A percentile compares a stretch with the other conserved stretches of the same genome.
phyloP scores from a whole-genome alignment of 2,888 invertebrate genomes.

The Melinopterus prodromus region DNA sequence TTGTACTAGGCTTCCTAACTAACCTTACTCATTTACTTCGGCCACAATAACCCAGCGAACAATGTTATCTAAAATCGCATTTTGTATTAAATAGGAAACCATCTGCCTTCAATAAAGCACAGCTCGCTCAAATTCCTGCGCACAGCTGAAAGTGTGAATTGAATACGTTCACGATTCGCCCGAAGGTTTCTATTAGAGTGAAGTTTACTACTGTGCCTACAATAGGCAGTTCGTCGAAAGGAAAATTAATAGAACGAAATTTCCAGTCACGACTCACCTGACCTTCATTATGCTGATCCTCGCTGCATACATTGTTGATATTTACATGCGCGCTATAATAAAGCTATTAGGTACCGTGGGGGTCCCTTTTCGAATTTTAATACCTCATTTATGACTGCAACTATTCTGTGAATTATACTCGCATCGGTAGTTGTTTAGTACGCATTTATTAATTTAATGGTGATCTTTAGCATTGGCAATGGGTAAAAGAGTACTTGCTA shows the following conservation, averaged over 20 bases:
- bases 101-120: background rate
- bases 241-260: constrained; percentile 22
- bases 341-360: background rate
- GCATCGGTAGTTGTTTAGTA: too few relatives aligned
- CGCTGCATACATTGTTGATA: constrained; percentile 14
- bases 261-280: constrained; percentile 22
- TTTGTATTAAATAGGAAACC: background rate
- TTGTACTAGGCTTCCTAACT: background rate
- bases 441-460: too few relatives aligned
- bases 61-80: background rate
- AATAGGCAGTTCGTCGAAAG: constrained; percentile 17
- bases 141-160: background rate
- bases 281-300: constrained; percentile 17
- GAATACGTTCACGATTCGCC: background rate
- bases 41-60: background rate
- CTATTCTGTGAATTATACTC: too few relatives aligned
- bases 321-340: constrained; percentile 16
- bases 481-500: too few relatives aligned
- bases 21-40: background rate
- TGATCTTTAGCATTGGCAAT: too few relatives aligned
- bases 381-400: background rate
- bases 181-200: background rate
- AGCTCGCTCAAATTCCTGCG: background rate
- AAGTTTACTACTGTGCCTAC: background rate
- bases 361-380: background rate